Evolutionary conservation across 2,888 invertebrate species (phyloP).

Genomic region (Dione vanillae): DNA sequence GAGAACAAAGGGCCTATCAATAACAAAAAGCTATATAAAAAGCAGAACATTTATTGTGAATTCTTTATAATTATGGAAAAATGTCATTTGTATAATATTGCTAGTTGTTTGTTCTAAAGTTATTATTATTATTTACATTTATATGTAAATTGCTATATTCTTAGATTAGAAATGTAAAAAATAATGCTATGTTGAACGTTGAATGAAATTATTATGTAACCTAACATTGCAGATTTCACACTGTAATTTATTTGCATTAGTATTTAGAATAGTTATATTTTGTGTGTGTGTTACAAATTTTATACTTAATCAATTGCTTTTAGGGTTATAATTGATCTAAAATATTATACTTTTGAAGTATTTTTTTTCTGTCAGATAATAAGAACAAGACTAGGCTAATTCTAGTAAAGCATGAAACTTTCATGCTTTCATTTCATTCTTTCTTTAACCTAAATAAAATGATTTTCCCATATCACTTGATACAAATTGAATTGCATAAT

Average conservation of each 20-base stretch:
- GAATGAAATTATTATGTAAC: neutral
- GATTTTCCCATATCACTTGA: neutral
- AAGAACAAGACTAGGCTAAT: neutral
- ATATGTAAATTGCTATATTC: neutral
- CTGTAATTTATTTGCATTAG: neutral
- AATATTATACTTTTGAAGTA: too few species aligned
- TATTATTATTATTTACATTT: too few species aligned
- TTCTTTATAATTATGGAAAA: constrained; percentile 5
- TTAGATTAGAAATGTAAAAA: neutral
- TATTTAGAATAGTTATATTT: neutral
- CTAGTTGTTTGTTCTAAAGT: too few species aligned
- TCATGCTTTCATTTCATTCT: too few species aligned
- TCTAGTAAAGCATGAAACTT: too few species aligned
- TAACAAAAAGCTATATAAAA: constrained; percentile 18
- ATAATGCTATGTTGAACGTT: neutral
- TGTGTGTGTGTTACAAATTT: constrained; percentile 1
- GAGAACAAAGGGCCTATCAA: constrained; percentile 38
- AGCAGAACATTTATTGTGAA: neutral
- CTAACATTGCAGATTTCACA: neutral
- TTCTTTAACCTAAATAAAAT: too few species aligned
- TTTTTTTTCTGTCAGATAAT: neutral
- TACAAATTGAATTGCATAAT: neutral
- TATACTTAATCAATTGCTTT: too few species aligned
- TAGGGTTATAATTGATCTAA: too few species aligned
- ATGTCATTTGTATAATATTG: neutral